Conservation (phyloP, 2,888 invertebrate species). For the Cheilosia urbana region DNA sequence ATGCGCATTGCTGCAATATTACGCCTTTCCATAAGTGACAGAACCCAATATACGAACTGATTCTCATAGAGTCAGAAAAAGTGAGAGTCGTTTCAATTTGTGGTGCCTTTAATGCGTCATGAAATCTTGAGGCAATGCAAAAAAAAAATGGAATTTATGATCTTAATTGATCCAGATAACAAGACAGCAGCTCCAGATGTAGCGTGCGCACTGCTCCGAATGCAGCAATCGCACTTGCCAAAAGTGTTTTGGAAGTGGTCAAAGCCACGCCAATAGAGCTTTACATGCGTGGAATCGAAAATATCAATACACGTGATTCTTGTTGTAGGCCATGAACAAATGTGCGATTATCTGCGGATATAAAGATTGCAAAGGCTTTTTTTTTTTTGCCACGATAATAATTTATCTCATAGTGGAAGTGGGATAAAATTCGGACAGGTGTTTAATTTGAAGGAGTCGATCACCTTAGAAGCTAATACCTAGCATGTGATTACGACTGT, state of each 20-base stretch:
- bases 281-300: slow-evolving; percentile 18
- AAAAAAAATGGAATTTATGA: slow-evolving; percentile 36
- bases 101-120: slow-evolving; percentile 18
- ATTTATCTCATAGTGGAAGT: slow-evolving; percentile 1
- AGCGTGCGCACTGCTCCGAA: slow-evolving; percentile 1
- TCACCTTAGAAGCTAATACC: background rate
- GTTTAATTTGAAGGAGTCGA: background rate
- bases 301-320: slow-evolving; percentile 4
- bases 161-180: slow-evolving; percentile 46
- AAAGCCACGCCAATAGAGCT: background rate
- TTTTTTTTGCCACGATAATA: background rate
- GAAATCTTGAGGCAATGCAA: slow-evolving; percentile 8
- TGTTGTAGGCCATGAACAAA: slow-evolving; percentile 27
- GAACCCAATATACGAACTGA: slow-evolving; percentile 10
- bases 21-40: slow-evolving; percentile 30
- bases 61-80: slow-evolving; percentile 31
- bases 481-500: background rate
- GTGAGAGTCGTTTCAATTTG: slow-evolving; percentile 35
- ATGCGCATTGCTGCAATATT: background rate
- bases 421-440: slow-evolving; percentile 2
- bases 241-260: background rate
- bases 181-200: background rate
- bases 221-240: slow-evolving; percentile 19
- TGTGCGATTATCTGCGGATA: slow-evolving; percentile 29
- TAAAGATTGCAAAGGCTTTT: background rate